Base-by-base conservation (phyloP, 2,888 invertebrate species). In the Lissonota sp. region DNA sequence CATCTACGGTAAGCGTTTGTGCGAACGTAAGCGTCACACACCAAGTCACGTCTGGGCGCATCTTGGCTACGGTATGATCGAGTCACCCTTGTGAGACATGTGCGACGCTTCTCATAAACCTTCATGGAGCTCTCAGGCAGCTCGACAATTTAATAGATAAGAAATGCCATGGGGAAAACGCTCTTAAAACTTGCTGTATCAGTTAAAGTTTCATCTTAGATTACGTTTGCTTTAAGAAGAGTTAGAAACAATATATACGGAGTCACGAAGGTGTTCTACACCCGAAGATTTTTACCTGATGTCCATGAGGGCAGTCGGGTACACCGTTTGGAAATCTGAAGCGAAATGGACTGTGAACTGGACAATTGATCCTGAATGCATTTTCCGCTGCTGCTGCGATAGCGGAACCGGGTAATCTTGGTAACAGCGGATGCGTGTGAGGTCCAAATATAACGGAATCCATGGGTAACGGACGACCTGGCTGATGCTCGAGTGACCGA, bases 291-390 rank as follows among this genome's bases (percentile, higher is more conserved):
- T 26, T 80, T 83, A 85, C 82, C 80, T 79, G 80, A 93, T 93
- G 94, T 84, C 93, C 93, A 67, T 91, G 92, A 84, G 93, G 93
- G 84, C 92, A 93, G 77, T 94, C 94, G 51, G 93, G 92, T 40
- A 93, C 93, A 55, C 94, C 94, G 89, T 94, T 94, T 80, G 93
- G 93, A 89, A 93, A 94, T 81, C 94, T 93, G 90, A 95, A 96
- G 84, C 96, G 93, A 92, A 95, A 96, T 39, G 96, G 96, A 89
- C 96, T 96, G 93, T 96, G 96, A 89, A 96, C 96, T 62, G 96
- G 96, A 89, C 96, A 96, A 89, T 95, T 94, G 90, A 93, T 91
- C 88, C 93, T 93, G 90, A 92, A 94, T 80, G 91, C 93, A 86
- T 90, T 93, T 92, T 93, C 93, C 91, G 93, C 89, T 89, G 93